Evolutionary conservation across 2,797 vertebrate genomes (phyloP).

Genomic region (Enteromius argenteus): DNA sequence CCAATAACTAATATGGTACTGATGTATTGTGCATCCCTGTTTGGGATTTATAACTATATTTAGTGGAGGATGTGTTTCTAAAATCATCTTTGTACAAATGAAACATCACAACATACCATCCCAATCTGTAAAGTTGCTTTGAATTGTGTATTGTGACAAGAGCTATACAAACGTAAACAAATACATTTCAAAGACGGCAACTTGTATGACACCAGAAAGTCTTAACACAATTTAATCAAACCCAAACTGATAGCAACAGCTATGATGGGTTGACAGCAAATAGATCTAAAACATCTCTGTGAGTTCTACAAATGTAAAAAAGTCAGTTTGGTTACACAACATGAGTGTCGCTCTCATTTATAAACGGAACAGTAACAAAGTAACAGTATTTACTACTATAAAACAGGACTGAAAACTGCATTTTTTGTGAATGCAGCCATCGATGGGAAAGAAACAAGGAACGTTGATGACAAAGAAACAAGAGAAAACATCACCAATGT

Average conservation of each 20-base stretch:
- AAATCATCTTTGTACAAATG: background rate
- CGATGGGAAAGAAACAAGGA: background rate
- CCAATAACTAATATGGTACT: background rate
- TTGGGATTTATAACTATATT: background rate
- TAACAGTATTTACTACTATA: background rate
- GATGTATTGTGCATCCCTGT: background rate
- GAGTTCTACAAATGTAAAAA: background rate
- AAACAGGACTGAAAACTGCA: background rate
- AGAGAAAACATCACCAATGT: slow-evolving; percentile 27
- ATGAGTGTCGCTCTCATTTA: background rate
- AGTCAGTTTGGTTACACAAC: background rate
- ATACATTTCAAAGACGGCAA: background rate
- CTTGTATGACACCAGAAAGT: background rate
- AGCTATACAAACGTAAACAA: background rate
- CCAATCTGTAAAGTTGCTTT: slow-evolving; percentile 5
- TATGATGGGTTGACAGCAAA: slow-evolving; percentile 8
- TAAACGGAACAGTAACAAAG: background rate
- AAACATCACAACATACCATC: background rate
- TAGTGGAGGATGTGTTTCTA: background rate
- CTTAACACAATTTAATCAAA: background rate
- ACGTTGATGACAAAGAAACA: background rate
- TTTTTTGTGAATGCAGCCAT: background rate
- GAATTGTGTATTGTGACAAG: background rate
- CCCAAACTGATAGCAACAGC: background rate
- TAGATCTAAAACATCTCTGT: background rate